Conservation (phyloP, 2,797 vertebrate species). For the Muscicapa striata region DNA sequence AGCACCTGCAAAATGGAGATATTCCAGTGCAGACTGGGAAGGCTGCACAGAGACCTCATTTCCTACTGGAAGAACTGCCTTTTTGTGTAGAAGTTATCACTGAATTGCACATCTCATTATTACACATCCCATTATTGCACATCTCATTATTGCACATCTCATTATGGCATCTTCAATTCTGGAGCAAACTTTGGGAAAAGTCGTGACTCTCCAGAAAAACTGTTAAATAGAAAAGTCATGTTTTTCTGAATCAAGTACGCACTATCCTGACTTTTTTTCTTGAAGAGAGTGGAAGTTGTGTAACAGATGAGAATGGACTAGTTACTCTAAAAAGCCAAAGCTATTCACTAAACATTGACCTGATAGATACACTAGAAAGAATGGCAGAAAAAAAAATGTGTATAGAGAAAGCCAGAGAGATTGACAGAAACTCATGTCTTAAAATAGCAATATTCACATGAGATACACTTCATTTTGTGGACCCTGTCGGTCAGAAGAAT, state of each 20-base stretch:
- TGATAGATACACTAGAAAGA: not conserved
- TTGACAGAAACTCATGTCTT: not conserved
- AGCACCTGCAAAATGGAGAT: not conserved
- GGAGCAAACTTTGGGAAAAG: not conserved
- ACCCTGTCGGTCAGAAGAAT: not conserved
- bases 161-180: not conserved
- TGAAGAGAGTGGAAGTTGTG: not conserved
- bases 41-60: not conserved
- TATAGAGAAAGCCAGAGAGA: not conserved
- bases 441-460: constrained; percentile 28
- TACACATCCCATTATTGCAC: not conserved
- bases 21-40: not conserved
- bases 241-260: not conserved
- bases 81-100: not conserved
- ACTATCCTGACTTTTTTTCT: not conserved
- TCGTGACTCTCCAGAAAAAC: not conserved
- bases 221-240: not conserved
- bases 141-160: not conserved
- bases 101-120: not conserved
- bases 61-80: not conserved
- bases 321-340: not conserved
- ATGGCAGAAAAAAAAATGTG: not conserved
- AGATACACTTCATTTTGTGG: not conserved
- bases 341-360: not conserved
- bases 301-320: not conserved